Base-by-base conservation (phyloP, 2,888 invertebrate genomes). In the Steromphala cineraria region DNA sequence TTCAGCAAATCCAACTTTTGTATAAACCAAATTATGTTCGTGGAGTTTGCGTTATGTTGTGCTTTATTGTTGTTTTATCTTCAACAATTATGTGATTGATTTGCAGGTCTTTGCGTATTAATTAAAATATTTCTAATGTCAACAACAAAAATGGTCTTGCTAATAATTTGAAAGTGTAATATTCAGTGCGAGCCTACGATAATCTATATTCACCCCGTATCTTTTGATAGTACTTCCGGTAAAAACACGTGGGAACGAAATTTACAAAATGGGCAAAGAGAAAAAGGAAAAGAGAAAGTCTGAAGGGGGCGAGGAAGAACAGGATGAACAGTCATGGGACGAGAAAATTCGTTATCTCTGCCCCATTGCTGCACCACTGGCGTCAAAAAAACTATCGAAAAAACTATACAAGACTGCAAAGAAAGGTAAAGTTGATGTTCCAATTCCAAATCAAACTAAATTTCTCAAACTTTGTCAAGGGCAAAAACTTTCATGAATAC, bases 331-430 rank as follows among this genome's bases (percentile, higher is more conserved):
- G 17, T 76, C 77, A 17, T 90, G 88, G 86, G 88, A 89, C 19
- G 86, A 88, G 74, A 83, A 88, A 67, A 81, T 88, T 8, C 53
- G 80, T n/a, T 82, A 86, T 53, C 56, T 89, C 13, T 83, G 87
- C 31, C 81, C 83, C 15, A 89, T 90, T 75, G 88, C 90, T 19
- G 84, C 86, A 21, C 90, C 90, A 55, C 76, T 91, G 8, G 90
- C 90, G 13, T 83, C 90, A 0, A 83, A 87, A 75, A 89, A 89
- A 82, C 80, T 90, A 28, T 85, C 90, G 1, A 90, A 90, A 81
- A 89, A 86, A 79, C 62, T 90, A 13, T 89, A 86, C 84, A 90
- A 89, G 86, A 81, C 85, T 10, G 82, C 90, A 21, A 89, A 86
- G 79, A 90, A 90, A 87, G 90, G 89, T 89, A 82, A 53, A 46